Evolutionary conservation across 2,113 vertebrate species (phyloP).

Genomic region (Caloenas nicobarica): DNA sequence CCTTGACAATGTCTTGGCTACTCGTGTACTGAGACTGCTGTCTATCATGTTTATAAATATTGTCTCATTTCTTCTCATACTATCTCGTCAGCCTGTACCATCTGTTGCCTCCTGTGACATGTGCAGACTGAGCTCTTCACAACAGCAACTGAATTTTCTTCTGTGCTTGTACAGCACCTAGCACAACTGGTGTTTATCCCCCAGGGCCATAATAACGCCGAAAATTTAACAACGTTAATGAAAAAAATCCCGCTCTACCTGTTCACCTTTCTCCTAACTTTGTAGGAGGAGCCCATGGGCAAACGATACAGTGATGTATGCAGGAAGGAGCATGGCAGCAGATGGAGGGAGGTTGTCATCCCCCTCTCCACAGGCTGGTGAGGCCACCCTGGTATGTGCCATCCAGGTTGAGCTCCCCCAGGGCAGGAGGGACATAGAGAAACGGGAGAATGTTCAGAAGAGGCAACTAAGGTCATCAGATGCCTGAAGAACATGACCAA

Average conservation of each 20-base stretch:
- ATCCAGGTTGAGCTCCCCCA: too few relatives aligned
- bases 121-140: constrained; percentile 50
- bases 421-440: not conserved
- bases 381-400: not conserved
- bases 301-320: accelerated
- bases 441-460: not conserved
- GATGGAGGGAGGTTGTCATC: not conserved
- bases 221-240: not conserved
- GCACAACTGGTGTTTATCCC: not conserved
- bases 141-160: constrained; percentile 31
- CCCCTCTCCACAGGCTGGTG: not conserved
- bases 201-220: not conserved
- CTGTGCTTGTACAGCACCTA: not conserved
- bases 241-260: not conserved
- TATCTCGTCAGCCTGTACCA: constrained; percentile 50
- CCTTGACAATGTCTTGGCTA: constrained; percentile 52
- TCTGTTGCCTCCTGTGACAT: constrained; percentile 60
- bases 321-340: not conserved
- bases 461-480: not conserved
- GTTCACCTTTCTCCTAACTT: not conserved
- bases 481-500: not conserved
- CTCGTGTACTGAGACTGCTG: constrained; percentile 48
- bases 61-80: constrained; percentile 50
- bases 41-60: constrained; percentile 71
- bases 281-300: not conserved